Percentiles rank a stretch among this genome's conserved stretches.
These are phyloP conservation scores for Andrena trimmerana DNA, from an alignment of 2,888 invertebrate genomes.

Conservation along the genomic window DNA sequence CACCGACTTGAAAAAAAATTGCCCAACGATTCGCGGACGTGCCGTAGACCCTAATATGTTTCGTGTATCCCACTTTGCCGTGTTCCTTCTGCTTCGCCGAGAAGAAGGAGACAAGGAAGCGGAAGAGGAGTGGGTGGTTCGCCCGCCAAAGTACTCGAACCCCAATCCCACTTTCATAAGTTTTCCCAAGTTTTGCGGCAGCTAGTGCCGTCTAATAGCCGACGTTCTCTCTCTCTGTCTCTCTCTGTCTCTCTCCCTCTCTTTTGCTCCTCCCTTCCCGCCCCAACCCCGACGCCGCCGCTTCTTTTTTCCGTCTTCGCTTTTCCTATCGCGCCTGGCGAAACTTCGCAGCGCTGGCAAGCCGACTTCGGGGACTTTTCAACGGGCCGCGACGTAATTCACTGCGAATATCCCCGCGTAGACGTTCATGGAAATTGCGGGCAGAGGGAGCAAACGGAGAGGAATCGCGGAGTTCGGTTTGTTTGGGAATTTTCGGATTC, in stretches of 20 bases:
- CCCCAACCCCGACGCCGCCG: neutral
- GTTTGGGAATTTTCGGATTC: conserved; percentile 43
- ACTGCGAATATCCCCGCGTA: conserved; percentile 54
- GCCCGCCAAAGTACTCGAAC: conserved; percentile 70
- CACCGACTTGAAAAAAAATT: conserved; percentile 63
- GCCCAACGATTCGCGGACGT: conserved; percentile 77
- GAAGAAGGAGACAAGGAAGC: conserved; percentile 43
- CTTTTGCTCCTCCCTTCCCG: conserved; percentile 13
- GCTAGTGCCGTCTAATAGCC: conserved; percentile 79
- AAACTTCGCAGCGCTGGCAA: conserved; percentile 57
- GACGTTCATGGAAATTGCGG: conserved; percentile 60
- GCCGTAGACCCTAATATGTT: conserved; percentile 81
- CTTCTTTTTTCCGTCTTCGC: conserved; percentile 43
- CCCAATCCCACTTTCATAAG: conserved; percentile 82
- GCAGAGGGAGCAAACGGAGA: conserved; percentile 26
- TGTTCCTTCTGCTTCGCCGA: conserved; percentile 23
- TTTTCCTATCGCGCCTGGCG: conserved; percentile 59
- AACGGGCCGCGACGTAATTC: conserved; percentile 62
- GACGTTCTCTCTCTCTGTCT: conserved; percentile 22
- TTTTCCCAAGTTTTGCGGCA: conserved; percentile 79
- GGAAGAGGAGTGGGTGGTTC: conserved; percentile 45
- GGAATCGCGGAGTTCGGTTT: conserved; percentile 34
- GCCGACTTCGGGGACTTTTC: conserved; percentile 53
- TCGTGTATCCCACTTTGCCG: conserved; percentile 71
- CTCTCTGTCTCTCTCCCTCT: conserved; percentile 16